Percentiles rank a stretch among this genome's conserved stretches.
These are phyloP conservation scores for Mesaphorura yosii DNA, from an alignment of 1,140 invertebrate species.

Conservation along the genomic window DNA sequence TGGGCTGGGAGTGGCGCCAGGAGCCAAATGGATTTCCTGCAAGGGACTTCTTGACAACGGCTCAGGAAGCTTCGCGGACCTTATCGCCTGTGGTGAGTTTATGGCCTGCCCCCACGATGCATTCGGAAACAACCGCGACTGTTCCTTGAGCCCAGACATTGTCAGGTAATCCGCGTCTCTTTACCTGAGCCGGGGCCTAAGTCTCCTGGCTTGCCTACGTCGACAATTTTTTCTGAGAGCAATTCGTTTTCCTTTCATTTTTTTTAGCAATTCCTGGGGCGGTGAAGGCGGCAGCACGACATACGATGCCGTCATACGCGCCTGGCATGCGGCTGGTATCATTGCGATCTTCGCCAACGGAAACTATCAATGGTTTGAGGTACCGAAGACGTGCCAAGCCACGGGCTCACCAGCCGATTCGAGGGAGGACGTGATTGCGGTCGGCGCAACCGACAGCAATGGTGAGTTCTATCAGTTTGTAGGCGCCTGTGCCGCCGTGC, in stretches of 20 bases:
- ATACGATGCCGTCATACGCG: neutral
- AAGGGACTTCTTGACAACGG: neutral
- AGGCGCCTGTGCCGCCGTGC: too few relatives aligned
- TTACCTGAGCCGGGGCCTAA: too few relatives aligned
- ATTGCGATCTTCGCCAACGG: constrained; percentile 2
- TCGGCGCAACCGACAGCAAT: neutral
- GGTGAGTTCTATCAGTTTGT: neutral
- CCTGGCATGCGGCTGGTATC: constrained; percentile 2
- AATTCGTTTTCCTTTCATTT: too few relatives aligned
- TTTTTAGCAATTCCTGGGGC: constrained; percentile 5
- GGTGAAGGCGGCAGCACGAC: neutral
- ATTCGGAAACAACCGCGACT: neutral
- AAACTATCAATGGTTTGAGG: too few relatives aligned
- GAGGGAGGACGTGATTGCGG: constrained; percentile 4
- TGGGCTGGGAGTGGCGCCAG: constrained; percentile 10
- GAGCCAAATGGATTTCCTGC: constrained; percentile 10
- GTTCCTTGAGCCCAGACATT: neutral
- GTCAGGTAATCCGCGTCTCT: too few relatives aligned
- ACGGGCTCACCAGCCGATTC: constrained; percentile 1
- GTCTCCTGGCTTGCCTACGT: too few relatives aligned
- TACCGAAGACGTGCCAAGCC: neutral
- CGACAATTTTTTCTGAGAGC: too few relatives aligned
- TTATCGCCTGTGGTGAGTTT: constrained; percentile 14
- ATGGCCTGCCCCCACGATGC: constrained; percentile 3
- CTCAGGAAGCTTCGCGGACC: neutral